Base-by-base conservation (phyloP, 2,888 invertebrate species). In the Vandiemenella viatica region DNA sequence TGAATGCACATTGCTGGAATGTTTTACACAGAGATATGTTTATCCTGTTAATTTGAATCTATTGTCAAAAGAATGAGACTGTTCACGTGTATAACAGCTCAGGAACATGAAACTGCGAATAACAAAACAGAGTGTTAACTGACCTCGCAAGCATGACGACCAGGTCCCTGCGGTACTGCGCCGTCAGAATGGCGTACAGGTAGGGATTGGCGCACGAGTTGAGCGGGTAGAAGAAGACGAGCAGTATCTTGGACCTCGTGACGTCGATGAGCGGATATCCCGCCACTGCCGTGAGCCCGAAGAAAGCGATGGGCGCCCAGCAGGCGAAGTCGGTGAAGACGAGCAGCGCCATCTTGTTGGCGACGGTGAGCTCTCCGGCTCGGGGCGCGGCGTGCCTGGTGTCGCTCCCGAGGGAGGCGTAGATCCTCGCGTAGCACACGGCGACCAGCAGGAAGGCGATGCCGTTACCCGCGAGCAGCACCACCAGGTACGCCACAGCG, bases 171-270 rank as follows among this genome's bases (percentile, higher is more conserved):
- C 88, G 74, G 62, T 88, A 90, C 65, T 89, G 89, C 53, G 87
- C 80, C 6, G 91, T 92, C 61, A 90, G 71, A 56, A 92, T 85
- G 16, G 89, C 91, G 65, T 92, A 93, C 3, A 93, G 69, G 69
- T 90, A 91, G 0, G 92, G 92, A 68, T 93, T 91, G 37, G 91
- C 88, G 63, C 89, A 90, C 1, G 90, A 85, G 66, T 92, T 92
- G 52, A 93, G 67, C 0, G 92, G 92, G 63, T 91, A 88, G 63
- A 92, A 89, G 63, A 92, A 89, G 7, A 92, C 90, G 52, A 90
- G 67, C 10, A 90, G 68, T 44, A 92, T 81, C 66, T 84, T 84
- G 0, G 83, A 82, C 58, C 80, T 77, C 6, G 82, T 80, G 0
- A 91, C 81, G 57, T 85, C 83, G 40, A 92, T 88, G 53, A 91